phyloP scores from a whole-genome alignment of 2,888 invertebrate genomes.

The Sphaerophoria taeniata region DNA sequence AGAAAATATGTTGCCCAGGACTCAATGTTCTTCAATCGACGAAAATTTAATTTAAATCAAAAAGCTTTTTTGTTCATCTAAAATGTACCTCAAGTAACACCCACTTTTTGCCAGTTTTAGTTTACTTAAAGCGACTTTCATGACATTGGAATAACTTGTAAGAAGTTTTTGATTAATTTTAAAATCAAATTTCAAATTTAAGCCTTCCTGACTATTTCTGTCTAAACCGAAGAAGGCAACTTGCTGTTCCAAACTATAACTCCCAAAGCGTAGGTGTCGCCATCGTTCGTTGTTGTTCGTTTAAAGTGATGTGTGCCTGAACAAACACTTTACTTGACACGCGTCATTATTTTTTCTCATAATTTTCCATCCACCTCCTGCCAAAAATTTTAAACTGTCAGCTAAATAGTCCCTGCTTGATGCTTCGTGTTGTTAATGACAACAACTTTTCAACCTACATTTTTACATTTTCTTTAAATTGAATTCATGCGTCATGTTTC shows the following conservation, averaged over 20 bases:
- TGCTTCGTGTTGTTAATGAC: not conserved
- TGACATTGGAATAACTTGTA: too few species aligned
- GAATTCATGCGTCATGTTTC: slow-evolving; percentile 19
- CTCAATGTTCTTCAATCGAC: too few species aligned
- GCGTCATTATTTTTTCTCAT: slow-evolving; percentile 2
- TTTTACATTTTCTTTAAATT: slow-evolving; percentile 1
- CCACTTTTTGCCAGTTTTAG: too few species aligned
- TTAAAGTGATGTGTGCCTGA: not conserved
- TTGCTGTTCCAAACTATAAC: not conserved
- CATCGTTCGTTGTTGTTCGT: not conserved
- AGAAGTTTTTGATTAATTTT: too few species aligned
- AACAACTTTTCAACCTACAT: not conserved
- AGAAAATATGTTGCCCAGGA: not conserved
- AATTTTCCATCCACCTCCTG: not conserved
- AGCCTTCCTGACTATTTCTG: too few species aligned
- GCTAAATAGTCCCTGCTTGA: not conserved
- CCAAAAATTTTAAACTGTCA: slow-evolving; percentile 12
- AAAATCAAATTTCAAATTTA: too few species aligned
- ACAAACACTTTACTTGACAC: slow-evolving; percentile 9
- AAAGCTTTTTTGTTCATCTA: too few species aligned
- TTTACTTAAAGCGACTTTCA: too few species aligned
- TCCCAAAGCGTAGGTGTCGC: slow-evolving; percentile 2
- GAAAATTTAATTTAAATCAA: too few species aligned
- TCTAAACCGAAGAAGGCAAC: too few species aligned
- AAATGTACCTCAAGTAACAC: too few species aligned